Evolutionary conservation across 2,888 invertebrate genomes (phyloP).

Genomic region (Drosophila mercatorum): DNA sequence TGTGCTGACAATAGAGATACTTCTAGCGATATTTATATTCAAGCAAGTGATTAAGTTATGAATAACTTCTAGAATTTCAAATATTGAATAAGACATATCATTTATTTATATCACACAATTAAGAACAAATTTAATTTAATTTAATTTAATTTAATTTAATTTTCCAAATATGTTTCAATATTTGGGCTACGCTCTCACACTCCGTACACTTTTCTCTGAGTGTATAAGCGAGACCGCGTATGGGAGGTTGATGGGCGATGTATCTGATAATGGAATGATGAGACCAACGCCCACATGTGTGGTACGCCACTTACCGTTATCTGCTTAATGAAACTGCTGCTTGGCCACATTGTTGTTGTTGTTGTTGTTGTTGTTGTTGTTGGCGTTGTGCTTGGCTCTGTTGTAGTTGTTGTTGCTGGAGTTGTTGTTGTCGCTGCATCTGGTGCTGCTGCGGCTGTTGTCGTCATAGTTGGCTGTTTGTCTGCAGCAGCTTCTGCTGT

Average conservation of each 20-base stretch:
- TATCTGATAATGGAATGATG: constrained; percentile 50
- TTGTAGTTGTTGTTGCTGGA: constrained; percentile 40
- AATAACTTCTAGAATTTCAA: too few relatives aligned
- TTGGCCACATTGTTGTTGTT: constrained; percentile 65
- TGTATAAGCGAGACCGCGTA: not conserved
- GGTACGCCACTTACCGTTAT: constrained; percentile 82
- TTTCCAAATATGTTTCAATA: too few relatives aligned
- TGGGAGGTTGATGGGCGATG: not conserved
- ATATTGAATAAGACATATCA: too few relatives aligned
- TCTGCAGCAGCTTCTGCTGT: constrained; percentile 24
- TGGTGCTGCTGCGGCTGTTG: constrained; percentile 39
- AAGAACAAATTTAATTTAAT: too few relatives aligned
- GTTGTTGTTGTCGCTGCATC: constrained; percentile 43
- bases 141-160: too few relatives aligned
- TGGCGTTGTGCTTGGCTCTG: constrained; percentile 49
- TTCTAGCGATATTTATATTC: too few relatives aligned
- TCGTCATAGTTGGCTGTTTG: constrained; percentile 22
- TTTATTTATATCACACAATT: too few relatives aligned
- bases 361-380: constrained; percentile 55
- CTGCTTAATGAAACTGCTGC: constrained; percentile 81
- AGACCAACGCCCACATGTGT: constrained; percentile 52
- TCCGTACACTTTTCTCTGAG: not conserved
- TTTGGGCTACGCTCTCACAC: not conserved
- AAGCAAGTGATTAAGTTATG: too few relatives aligned
- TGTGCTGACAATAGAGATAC: too few relatives aligned